Base-by-base conservation (phyloP, 2,797 vertebrate species). In the Lophius americanus region DNA sequence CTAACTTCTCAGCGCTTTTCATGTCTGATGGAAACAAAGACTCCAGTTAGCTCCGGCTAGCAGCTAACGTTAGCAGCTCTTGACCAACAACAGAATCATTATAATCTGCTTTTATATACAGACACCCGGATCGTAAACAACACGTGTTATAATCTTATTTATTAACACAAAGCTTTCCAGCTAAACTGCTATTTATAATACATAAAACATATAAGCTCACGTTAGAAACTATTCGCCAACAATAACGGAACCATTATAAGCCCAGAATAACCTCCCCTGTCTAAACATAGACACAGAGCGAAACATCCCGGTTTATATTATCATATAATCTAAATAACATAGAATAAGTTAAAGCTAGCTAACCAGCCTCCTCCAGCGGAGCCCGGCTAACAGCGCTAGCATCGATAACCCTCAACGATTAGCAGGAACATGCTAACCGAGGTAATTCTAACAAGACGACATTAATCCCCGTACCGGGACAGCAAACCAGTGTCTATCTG, bases 11-110 rank as follows among this genome's bases (percentile, higher is more conserved):
- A 55, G 33, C 47, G 37, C 44, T 41, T 41, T 49, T 54, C 49
- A 51, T 75, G 64, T 64, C 68, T 54, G 35, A 50, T 14, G 55
- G 55, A 53, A 60, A 83, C 83, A 85, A 85, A 87, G 85, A 63
- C 70, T n/a, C 13, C 56, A 3, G 62, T 52, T 76, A 68, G 72
- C 75, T 33, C 14, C 51, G 9, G 70, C 72, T 83, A 82, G 47
- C 58, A 54, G 71, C 69, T 60, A 68, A 23, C 23, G 37, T 36
- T 48, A 64, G 37, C 64, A 33, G 48, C 60, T 11, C 35, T 43
- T 50, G 54, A 51, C 59, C 58, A 4, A 51, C 4, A 6, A 51
- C 4, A 48, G 23, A 23, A 23, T 23, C 23, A 23, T 23, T 23
- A 23, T 23, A 23, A 23, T 23, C 23, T 23, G 23, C 23, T 23